Base-by-base conservation (phyloP, 2,888 invertebrate species). In the Eupithecia subumbrata region DNA sequence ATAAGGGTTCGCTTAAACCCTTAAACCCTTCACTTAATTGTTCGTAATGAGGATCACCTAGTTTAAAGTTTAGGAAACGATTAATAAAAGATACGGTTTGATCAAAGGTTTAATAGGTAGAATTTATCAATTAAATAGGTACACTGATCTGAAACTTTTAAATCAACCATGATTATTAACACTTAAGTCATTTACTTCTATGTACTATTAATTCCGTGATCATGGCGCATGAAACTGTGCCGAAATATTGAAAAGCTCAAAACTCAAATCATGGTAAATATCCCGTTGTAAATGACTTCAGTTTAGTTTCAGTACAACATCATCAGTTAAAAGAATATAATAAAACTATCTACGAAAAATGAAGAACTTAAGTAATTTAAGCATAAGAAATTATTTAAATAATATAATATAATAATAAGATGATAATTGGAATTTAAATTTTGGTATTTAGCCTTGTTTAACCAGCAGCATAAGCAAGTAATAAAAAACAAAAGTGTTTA, bases 1-100 rank as follows among this genome's bases (percentile, higher is more conserved):
- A 70, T 73, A 74, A 52, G 60, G 73, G 82, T 78, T 78, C 69
- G 74, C 71, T 78, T 78, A 40, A 4, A 12, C 12, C 1, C 12
- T 40, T 68, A 75, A 76, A 74, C 64, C 70, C 77, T 71, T 37
- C 71, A 73, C 69, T 72, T 74, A 79, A 74, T 76, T 78, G 79
- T 81, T 79, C n/a, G 40, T 76, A 76, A 77, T 78, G 67, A 45
- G 43, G 43, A 3, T 45, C 4, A 45, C 22, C 22, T 25, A 11
- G 67, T 66, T 56, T 0, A 9, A 25, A 25, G 14, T 60, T 60
- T 12, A 60, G 25, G 60, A 60, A 60, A 25, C 25, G 14, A 1
- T 60, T 14, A 22, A 60, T 64, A 7, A 64, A 64, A 34, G 18
- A 64, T 18, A 34, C 1, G 34, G 4, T 64, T 18, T 34, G 34